Conservation (phyloP, 2,797 vertebrate genomes). For the Dryobates pubescens region DNA sequence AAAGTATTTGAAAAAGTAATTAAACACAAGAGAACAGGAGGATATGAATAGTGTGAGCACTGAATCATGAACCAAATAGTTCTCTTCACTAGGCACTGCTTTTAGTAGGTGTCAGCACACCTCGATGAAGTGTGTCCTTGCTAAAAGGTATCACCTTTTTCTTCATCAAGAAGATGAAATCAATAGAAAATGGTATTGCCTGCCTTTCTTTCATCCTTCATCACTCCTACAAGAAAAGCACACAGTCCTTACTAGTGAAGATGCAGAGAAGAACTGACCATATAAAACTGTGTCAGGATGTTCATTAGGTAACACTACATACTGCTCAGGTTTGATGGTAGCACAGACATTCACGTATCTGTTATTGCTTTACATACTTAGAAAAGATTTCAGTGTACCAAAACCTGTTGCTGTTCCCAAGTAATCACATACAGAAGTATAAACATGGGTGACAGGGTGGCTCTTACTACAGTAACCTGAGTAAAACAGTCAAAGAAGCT, state of each 20-base stretch:
- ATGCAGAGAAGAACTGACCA: neutral
- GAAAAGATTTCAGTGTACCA: neutral
- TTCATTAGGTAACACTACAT: neutral
- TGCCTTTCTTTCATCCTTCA: neutral
- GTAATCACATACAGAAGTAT: neutral
- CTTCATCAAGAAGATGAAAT: neutral
- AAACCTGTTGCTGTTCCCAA: neutral
- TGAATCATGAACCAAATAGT: neutral
- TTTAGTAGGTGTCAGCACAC: neutral
- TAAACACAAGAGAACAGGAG: neutral
- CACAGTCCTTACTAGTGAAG: neutral
- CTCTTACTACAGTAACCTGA: neutral
- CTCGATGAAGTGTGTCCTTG: neutral
- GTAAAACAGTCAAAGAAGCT: neutral
- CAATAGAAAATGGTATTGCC: neutral
- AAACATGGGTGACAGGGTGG: neutral
- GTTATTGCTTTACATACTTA: neutral
- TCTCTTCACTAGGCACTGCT: neutral
- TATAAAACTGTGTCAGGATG: neutral
- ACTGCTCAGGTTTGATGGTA: neutral
- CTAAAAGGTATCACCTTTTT: rapidly evolving
- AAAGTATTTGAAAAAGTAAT: neutral
- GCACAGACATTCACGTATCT: neutral
- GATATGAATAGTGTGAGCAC: neutral
- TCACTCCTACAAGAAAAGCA: neutral